Percentiles rank a stretch among this genome's conserved stretches.
Conservation (phyloP, 2,888 invertebrate genomes). For the Bombylius major region DNA sequence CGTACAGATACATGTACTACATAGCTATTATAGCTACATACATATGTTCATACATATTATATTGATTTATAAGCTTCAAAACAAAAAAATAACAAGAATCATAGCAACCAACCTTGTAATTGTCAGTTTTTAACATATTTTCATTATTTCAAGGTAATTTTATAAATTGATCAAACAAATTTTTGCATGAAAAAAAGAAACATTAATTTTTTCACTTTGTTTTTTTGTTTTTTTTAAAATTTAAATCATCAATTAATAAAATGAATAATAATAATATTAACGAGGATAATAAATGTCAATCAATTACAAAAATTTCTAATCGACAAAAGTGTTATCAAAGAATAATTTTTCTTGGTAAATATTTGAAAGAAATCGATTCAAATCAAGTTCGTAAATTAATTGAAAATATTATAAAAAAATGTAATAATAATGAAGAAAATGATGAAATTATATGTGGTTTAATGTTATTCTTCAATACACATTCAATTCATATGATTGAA, state of each 20-base stretch:
- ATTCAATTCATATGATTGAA: constrained; percentile 14
- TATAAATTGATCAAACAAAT: too few relatives aligned
- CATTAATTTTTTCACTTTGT: too few relatives aligned
- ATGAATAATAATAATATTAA: too few relatives aligned
- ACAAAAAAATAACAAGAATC: too few relatives aligned
- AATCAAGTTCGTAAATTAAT: not conserved
- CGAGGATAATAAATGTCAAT: too few relatives aligned
- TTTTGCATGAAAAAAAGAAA: too few relatives aligned
- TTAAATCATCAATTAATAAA: too few relatives aligned
- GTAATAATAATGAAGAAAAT: not conserved
- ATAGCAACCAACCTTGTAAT: too few relatives aligned
- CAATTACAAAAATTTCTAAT: not conserved
- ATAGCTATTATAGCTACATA: not conserved
- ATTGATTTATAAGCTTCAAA: too few relatives aligned
- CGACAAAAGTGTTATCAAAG: constrained; percentile 11
- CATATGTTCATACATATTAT: not conserved
- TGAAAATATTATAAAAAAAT: not conserved
- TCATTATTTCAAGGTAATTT: too few relatives aligned
- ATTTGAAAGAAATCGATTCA: not conserved
- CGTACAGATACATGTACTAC: not conserved
- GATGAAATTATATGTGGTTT: constrained; percentile 5
- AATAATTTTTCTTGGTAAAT: constrained; percentile 9
- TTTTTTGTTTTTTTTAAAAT: too few relatives aligned
- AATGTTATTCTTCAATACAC: constrained; percentile 9
- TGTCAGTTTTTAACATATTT: too few relatives aligned